Base-by-base conservation (phyloP, 1,140 invertebrate genomes). In the Drosophila orosa region DNA sequence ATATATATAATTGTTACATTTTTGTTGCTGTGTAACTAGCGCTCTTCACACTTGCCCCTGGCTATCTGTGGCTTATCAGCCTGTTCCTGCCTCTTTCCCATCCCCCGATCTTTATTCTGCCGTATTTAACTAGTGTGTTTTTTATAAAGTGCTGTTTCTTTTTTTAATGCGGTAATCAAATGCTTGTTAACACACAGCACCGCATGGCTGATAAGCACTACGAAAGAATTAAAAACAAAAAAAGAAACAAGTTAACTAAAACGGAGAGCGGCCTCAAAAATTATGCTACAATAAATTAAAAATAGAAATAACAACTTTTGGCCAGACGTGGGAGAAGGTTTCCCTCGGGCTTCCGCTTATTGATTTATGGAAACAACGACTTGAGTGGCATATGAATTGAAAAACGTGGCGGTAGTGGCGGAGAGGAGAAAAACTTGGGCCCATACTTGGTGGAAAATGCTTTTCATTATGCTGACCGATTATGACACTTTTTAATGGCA, bases 391-490 rank as follows among this genome's bases (percentile, higher is more conserved):
- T 24, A 54, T 50, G 44, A 54, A 47, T 35, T 50, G 42, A n/a
- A 22, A 62, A n/a, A 50, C 19, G 15, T 1, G 12, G 3, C 10
- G 37, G 60, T 12, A 27, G 25, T 27, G 25, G 6, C 25, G 6
- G n/a, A n/a, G 5, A 22, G 19, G 19, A n/a, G 31, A 50, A n/a
- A 17, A 40, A 31, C 54, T 25, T 22, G 55, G 12, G 24, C 25
- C 24, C 47, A n/a, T 56, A 39, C 47, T 22, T 42, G 59, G 13
- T 24, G 2, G 35, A 37, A 50, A 69, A 58, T 71, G 77, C 74
- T 76, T 77, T 79, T 87, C 83, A 83, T 82, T 86, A 86, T 86
- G 83, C 83, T 86, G 83, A 87, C 83, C 83, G 83, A 86, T 86
- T 86, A 86, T 87, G 83, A 87, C 83, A 86, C 75, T 83, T 86